Conservation (phyloP, 2,797 vertebrate species). For the Chrosomus eos region DNA sequence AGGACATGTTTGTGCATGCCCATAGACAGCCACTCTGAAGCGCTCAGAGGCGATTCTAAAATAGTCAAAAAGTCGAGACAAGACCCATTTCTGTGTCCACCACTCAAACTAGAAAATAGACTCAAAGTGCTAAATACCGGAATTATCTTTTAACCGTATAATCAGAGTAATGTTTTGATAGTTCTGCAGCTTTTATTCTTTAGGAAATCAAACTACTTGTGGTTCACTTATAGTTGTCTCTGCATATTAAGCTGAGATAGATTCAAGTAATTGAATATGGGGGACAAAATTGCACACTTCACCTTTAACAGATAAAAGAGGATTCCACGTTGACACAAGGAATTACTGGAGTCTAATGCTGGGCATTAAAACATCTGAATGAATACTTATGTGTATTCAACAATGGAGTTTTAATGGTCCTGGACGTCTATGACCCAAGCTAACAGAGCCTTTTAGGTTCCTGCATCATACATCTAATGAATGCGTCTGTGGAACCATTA, state of each 20-base stretch:
- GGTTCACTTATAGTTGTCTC: not conserved
- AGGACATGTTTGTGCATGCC: no score
- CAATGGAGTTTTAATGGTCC: conserved; percentile 37
- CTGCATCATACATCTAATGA: conserved; percentile 31
- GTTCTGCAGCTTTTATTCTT: not conserved
- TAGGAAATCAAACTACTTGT: not conserved
- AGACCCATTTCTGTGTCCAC: no score
- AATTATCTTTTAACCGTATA: no score
- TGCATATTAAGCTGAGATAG: not conserved
- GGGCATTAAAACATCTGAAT: conserved; percentile 19
- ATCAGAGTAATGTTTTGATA: not conserved
- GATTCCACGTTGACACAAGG: not conserved
- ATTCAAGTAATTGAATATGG: not conserved
- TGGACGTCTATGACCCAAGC: conserved; percentile 13
- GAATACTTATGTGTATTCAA: conserved; percentile 8
- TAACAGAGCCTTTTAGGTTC: conserved; percentile 19
- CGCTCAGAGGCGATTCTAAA: no score
- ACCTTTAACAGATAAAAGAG: conserved; percentile 17
- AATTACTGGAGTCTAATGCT: conserved; percentile 9
- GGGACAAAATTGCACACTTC: not conserved
- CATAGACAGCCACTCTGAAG: no score
- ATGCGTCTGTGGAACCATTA: conserved; percentile 40
- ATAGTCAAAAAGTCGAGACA: no score
- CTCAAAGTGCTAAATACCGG: no score
- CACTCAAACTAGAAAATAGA: no score